Evolutionary conservation across 2,888 invertebrate species (phyloP), one percentile per base, ranked within the genome.

Genomic region (Ligdia adustata): DNA sequence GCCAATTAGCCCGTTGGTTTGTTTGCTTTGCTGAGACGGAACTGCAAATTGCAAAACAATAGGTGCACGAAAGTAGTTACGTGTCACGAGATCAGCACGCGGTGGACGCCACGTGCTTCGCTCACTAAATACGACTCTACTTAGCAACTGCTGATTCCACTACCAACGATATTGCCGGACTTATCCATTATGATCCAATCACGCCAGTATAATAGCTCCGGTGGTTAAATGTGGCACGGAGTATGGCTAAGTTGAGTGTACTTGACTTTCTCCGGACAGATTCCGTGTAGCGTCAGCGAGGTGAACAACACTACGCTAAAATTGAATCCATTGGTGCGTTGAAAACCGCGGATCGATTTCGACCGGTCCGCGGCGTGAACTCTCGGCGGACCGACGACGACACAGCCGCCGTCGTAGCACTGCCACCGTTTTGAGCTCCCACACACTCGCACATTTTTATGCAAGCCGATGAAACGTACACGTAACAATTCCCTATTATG

Each of bases 191-290:
- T 81, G 83, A 85, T 82, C 74, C 76, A 82, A 85, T 81, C 77
- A 78, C 62, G 69, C 60, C 73, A 67, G 71, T 77, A 77, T 79
- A 79, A 81, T 76, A 71, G 71, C 24, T 72, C 66, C 73, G 64
- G 74, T 64, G 62, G 66, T 60, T 66, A 60, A 66, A 72, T 82
- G 81, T 84, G 58, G 83, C 75, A 76, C 83, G 75, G 74, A 72
- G 75, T 72, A 75, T 76, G 72, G 55, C 69, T 72, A 50, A 50
- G 52, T 55, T 38, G 51, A 43, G 69, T 69, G 83, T 82, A 82
- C 82, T 83, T 81, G 85, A 88, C 89, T 90, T 89, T 89, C 90
- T 85, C 89, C 77, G 60, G 67, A 55, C 54, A 54, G 80, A 86
- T 86, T 80, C 84, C 82, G 78, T 81, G 82, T 79, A 81, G 78